Conservation (phyloP, 2,797 vertebrate genomes). For the Girardinus metallicus region DNA sequence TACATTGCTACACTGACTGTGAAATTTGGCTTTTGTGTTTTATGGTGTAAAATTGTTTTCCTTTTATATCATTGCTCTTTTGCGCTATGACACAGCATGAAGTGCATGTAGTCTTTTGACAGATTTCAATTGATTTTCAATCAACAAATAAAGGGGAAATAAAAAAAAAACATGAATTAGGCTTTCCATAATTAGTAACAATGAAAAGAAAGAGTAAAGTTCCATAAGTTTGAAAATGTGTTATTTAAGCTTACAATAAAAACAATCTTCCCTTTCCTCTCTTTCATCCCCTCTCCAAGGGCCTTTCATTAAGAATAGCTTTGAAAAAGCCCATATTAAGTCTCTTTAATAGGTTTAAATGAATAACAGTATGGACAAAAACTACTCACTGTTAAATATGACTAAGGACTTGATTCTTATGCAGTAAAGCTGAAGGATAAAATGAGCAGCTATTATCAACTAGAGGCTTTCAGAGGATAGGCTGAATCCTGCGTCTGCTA, state of each 20-base stretch:
- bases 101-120: not conserved
- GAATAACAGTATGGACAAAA: slow-evolving; percentile 12
- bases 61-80: not conserved
- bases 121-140: not conserved
- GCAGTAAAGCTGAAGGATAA: slow-evolving; percentile 9
- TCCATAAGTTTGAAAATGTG: not conserved
- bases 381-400: slow-evolving; percentile 8
- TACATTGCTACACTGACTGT: not conserved
- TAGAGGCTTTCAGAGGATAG: slow-evolving; percentile 19
- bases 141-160: not conserved
- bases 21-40: not conserved
- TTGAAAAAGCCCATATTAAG: not conserved
- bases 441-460: slow-evolving; percentile 15
- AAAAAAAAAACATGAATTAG: not conserved
- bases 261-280: not conserved
- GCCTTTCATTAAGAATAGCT: slow-evolving; percentile 3
- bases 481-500: slow-evolving; percentile 19
- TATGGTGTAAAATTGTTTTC: not conserved
- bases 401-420: slow-evolving; percentile 16
- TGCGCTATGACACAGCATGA: not conserved
- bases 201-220: not conserved
- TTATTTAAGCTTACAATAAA: not conserved
- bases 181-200: not conserved
- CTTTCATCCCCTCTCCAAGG: not conserved
- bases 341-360: slow-evolving; percentile 21